Evolutionary conservation across 2,113 vertebrate species (phyloP).

Genomic region (Tor tambroides): DNA sequence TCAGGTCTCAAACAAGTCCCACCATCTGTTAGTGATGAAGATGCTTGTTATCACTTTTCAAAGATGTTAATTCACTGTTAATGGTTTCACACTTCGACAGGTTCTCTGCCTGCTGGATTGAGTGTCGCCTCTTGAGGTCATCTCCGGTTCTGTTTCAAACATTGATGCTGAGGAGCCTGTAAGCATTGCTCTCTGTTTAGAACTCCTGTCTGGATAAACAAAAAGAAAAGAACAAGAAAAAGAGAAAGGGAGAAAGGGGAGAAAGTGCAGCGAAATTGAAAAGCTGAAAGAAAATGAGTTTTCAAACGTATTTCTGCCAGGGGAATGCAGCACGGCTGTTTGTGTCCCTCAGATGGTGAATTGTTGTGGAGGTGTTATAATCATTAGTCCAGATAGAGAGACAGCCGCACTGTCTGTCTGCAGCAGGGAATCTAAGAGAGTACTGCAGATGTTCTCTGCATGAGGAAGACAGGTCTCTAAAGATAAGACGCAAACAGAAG

Average conservation of each 20-base stretch:
- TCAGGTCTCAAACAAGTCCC: neutral
- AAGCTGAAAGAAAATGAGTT: conserved; percentile 68
- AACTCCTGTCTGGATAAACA: conserved; percentile 21
- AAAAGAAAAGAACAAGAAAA: neutral
- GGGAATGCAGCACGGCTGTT: conserved; percentile 56
- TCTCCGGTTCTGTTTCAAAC: conserved; percentile 6
- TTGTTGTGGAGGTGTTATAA: conserved; percentile 61
- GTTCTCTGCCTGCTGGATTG: conserved; percentile 3
- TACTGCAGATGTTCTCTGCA: neutral
- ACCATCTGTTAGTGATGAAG: conserved; percentile 3
- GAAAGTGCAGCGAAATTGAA: conserved; percentile 62
- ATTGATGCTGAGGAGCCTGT: too few relatives aligned
- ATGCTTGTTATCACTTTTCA: conserved; percentile 32
- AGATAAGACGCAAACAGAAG: conserved; percentile 2
- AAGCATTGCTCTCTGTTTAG: neutral
- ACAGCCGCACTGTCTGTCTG: conserved; percentile 45
- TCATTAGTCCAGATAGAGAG: conserved; percentile 62
- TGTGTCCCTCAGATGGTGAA: conserved; percentile 59
- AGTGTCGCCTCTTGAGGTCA: neutral
- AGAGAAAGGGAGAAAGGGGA: neutral
- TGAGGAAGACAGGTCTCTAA: conserved; percentile 18
- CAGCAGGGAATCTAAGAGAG: neutral
- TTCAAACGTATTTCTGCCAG: conserved; percentile 63
- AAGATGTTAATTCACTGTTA: conserved; percentile 17
- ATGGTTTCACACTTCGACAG: neutral